Conservation (phyloP, 2,113 vertebrate species). For the Bambusicola thoracicus region DNA sequence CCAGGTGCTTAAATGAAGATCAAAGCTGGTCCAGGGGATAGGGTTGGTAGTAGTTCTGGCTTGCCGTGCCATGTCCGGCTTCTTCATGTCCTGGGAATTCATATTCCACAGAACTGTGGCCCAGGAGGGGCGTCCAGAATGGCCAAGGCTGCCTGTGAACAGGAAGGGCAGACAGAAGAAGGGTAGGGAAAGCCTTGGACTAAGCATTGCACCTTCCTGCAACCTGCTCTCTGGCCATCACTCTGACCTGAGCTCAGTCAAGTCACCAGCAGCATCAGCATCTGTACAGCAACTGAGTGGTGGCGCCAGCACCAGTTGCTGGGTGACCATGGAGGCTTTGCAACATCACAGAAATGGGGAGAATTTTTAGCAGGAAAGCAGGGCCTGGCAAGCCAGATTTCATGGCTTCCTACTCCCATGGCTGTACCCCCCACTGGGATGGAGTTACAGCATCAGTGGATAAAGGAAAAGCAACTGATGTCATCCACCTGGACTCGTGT, state of each 20-base stretch:
- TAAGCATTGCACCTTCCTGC: too few relatives aligned
- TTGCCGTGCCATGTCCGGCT: rapidly evolving
- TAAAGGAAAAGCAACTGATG: too few relatives aligned
- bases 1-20: too few relatives aligned
- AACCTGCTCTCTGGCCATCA: too few relatives aligned
- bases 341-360: rapidly evolving
- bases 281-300: neutral
- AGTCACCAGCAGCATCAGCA: rapidly evolving
- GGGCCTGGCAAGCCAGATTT: rapidly evolving
- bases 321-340: neutral
- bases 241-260: rapidly evolving
- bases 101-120: rapidly evolving
- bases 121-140: rapidly evolving
- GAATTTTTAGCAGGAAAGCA: too few relatives aligned
- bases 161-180: neutral
- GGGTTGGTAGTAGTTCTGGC: neutral
- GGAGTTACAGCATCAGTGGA: too few relatives aligned
- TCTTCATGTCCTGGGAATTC: neutral
- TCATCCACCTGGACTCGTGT: too few relatives aligned
- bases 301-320: neutral
- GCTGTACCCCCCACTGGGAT: too few relatives aligned
- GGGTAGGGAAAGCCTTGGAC: too few relatives aligned
- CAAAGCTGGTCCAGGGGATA: neutral
- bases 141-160: rapidly evolving
- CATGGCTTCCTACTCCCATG: too few relatives aligned